Conservation (phyloP, 1,140 invertebrate species). For the Phocides pigmalion region DNA sequence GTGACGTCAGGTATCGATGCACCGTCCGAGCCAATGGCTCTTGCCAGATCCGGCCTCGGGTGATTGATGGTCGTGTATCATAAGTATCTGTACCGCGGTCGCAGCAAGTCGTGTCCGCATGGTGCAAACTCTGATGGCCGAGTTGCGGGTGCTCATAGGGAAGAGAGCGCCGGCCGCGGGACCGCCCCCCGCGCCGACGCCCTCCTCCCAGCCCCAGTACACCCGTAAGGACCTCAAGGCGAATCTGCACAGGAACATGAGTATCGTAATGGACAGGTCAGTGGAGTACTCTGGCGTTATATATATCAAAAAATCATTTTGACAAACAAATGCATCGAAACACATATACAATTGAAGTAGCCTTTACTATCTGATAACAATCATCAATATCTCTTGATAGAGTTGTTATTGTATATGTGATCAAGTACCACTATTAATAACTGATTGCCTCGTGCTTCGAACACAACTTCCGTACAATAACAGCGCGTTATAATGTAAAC, state of each 20-base stretch:
- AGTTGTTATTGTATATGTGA: constrained; percentile 1
- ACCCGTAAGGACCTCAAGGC: constrained; percentile 75
- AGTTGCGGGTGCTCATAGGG: constrained; percentile 79
- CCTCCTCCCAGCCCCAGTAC: constrained; percentile 64
- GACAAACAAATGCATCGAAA: neutral
- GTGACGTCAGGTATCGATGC: constrained; percentile 69
- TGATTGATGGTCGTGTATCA: constrained; percentile 67
- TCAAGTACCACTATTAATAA: constrained; percentile 10
- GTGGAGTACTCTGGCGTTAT: constrained; percentile 33
- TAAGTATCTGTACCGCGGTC: constrained; percentile 58
- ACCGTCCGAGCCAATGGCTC: constrained; percentile 69
- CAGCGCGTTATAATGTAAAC: constrained; percentile 2
- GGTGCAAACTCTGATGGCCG: constrained; percentile 80
- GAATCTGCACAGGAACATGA: constrained; percentile 81
- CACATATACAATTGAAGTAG: neutral
- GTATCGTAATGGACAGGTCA: constrained; percentile 82
- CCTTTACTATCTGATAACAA: constrained; percentile 9
- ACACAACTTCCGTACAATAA: constrained; percentile 2
- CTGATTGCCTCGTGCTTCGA: constrained; percentile 11
- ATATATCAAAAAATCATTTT: neutral
- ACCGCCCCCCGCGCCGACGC: constrained; percentile 48
- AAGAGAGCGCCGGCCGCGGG: constrained; percentile 70
- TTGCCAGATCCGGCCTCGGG: constrained; percentile 60
- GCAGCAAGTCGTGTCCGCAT: constrained; percentile 71
- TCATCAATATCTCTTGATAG: constrained; percentile 16